Evolutionary conservation across 2,888 invertebrate species (phyloP).

Genomic region (Catonia carolina): DNA sequence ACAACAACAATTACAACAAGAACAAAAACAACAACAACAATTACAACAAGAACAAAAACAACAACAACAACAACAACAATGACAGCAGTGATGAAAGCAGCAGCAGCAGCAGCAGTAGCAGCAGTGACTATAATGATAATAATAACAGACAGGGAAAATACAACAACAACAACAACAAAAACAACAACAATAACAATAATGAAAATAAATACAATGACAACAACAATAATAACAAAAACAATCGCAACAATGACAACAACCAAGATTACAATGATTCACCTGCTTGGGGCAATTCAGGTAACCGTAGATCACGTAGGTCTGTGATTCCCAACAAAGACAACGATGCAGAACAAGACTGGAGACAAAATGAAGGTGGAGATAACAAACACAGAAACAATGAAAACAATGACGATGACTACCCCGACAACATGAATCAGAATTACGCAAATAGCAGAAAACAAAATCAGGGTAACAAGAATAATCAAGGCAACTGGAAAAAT

Average conservation of each 20-base stretch:
- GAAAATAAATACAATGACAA: constrained; percentile 5
- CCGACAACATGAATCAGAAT: too few relatives aligned
- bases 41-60: constrained; percentile 27
- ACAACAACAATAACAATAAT: constrained; percentile 11
- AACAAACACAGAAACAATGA: too few relatives aligned
- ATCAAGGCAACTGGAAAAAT: background rate
- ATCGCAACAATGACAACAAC: constrained; percentile 7
- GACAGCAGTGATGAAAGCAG: constrained; percentile 22
- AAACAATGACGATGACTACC: background rate
- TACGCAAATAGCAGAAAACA: too few relatives aligned
- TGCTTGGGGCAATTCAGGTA: too few relatives aligned
- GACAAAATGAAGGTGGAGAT: too few relatives aligned
- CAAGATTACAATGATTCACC: too few relatives aligned
- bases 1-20: constrained; percentile 9
- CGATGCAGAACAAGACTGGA: too few relatives aligned
- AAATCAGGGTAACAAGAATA: too few relatives aligned
- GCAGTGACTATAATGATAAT: constrained; percentile 22
- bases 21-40: constrained; percentile 37
- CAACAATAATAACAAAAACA: constrained; percentile 14
- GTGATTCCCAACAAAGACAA: too few relatives aligned
- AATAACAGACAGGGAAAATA: constrained; percentile 13
- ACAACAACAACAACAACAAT: constrained; percentile 14
- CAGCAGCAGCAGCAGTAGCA: constrained; percentile 24
- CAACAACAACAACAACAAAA: constrained; percentile 20
- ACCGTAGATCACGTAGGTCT: too few relatives aligned